phyloP scores from a whole-genome alignment of 2,797 vertebrate species.

The Muscicapa comitata region DNA sequence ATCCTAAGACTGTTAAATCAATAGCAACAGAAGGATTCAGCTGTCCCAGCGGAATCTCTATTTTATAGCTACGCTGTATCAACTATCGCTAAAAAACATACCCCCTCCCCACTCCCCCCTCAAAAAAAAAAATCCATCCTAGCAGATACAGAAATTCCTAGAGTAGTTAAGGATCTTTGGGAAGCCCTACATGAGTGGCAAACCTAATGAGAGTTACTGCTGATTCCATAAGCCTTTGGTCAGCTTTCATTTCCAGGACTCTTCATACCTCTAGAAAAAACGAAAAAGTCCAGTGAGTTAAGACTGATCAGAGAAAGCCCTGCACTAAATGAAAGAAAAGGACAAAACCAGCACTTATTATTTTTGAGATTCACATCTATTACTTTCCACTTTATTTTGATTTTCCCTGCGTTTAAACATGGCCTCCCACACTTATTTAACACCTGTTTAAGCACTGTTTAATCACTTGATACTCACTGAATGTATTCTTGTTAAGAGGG shows the following conservation, averaged over 20 bases:
- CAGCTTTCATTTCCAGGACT: not conserved
- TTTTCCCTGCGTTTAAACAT: not conserved
- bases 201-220: not conserved
- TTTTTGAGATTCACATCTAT: not conserved
- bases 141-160: not conserved
- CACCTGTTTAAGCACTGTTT: not conserved
- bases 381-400: not conserved
- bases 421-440: not conserved
- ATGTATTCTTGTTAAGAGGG: not conserved
- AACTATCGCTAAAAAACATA: not conserved
- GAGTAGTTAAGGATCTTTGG: not conserved
- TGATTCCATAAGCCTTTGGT: not conserved
- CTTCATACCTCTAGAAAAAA: not conserved
- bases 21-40: not conserved
- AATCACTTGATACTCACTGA: not conserved
- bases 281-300: not conserved
- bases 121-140: not conserved
- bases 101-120: rapidly evolving
- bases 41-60: not conserved
- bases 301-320: not conserved
- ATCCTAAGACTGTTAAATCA: not conserved
- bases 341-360: not conserved
- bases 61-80: not conserved
- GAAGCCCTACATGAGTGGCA: not conserved
- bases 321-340: not conserved